Evolutionary conservation across 2,113 vertebrate species (phyloP), one percentile per base, ranked within the genome.

Genomic region (Trematomus loennbergii): DNA sequence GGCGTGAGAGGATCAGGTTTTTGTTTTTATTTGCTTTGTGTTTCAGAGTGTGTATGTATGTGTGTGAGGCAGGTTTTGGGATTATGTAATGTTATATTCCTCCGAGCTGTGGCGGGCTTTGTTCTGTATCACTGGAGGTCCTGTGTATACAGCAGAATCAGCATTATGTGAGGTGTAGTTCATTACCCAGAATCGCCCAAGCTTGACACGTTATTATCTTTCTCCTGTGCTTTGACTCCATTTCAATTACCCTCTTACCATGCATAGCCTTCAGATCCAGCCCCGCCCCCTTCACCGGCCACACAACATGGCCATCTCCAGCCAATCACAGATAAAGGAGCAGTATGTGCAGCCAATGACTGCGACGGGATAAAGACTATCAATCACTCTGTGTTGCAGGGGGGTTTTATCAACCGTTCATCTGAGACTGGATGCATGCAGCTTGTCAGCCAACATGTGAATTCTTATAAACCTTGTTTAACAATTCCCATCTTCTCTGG

Each of bases 201-300:
- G 91, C 94, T 87, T 94, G 95, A 95, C 94, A 94, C 88, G 86
- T 94, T 95, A 95, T 95, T 95, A 95, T 95, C 94, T 95, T 93
- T 93, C 89, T 94, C 82, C 79, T 88, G 89, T 92, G 90, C 91
- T 93, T 93, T 91, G 93, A 94, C 94, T 95, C 94, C 90, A 94
- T 95, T 95, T 95, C 95, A 95, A 95, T 95, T 95, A 95, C 90
- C 89, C 87, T 95, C 93, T 93, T 94, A 91, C 92, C 91, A 93
- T 91, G 93, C 92, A 82, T 89, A 86, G 92, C 89, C 87, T 88
- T 88, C 79, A 71, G 71, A 82, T 29, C 45, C 66, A 70, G 77
- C 71, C 74, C 83, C 83, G 10, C 20, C 40, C 72, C 72, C 54
- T 29, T 62, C 36, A 61, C 20, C 6, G 86, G 36, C 71, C 88